Conservation (phyloP, 1,140 invertebrate genomes). For the Bicyclus anynana region DNA sequence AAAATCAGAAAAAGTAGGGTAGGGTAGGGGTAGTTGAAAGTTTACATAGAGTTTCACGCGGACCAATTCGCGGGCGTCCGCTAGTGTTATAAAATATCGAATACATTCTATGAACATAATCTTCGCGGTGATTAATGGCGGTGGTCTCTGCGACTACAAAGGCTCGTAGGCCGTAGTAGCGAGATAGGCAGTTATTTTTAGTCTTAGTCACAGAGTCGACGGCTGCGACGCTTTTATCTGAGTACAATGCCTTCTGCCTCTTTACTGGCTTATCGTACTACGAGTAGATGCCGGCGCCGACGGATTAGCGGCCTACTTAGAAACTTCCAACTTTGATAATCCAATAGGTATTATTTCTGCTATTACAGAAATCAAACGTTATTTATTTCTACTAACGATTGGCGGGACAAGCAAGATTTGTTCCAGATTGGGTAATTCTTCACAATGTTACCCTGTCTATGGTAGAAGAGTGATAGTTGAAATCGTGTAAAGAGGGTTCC, state of each 20-base stretch:
- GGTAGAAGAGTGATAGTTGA: no score
- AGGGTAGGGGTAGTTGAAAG: no score
- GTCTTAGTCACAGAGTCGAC: constrained; percentile 7
- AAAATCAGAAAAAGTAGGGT: no score
- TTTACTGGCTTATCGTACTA: constrained; percentile 19
- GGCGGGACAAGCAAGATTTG: no score
- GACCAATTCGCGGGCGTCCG: no score
- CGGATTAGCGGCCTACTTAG: constrained; percentile 7
- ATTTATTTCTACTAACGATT: background rate
- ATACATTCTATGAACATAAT: background rate
- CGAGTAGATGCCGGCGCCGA: constrained; percentile 9
- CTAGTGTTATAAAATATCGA: no score
- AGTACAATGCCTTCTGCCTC: constrained; percentile 14
- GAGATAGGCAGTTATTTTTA: constrained; percentile 17
- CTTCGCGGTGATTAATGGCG: background rate
- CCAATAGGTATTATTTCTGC: background rate
- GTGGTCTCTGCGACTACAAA: background rate
- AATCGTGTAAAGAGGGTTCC: no score
- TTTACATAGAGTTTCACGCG: no score
- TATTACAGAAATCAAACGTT: background rate
- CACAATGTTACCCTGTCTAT: no score
- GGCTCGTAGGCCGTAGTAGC: background rate
- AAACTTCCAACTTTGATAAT: background rate
- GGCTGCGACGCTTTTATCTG: constrained; percentile 13
- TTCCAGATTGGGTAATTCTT: no score